phyloP scores from a whole-genome alignment of 2,797 vertebrate species.

The Austrolebias charrua region DNA sequence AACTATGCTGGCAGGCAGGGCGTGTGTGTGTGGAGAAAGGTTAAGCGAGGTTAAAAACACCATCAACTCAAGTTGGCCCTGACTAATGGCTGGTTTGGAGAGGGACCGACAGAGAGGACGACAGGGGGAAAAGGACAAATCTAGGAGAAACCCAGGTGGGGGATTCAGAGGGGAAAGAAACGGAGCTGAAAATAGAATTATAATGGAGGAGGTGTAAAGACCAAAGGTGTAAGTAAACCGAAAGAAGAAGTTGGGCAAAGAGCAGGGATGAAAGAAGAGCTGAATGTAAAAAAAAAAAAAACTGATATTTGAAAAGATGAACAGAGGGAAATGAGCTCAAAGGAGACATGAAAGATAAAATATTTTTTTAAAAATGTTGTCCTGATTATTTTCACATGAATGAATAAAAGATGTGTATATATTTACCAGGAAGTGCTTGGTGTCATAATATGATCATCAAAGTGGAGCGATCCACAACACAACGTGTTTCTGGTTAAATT shows the following conservation, averaged over 20 bases:
- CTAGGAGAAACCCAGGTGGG: conserved; percentile 33
- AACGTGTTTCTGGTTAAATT: neutral
- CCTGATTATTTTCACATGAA: neutral
- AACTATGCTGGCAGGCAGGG: conserved; percentile 64
- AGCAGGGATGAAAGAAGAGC: neutral
- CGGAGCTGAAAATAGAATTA: conserved; percentile 12
- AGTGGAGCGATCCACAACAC: neutral
- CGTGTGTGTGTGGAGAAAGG: conserved; percentile 49
- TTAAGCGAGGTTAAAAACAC: conserved; percentile 79
- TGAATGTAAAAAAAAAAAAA: conserved; percentile 1
- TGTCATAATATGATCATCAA: neutral
- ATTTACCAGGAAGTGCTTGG: neutral
- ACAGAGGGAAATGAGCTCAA: neutral
- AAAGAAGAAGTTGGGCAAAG: conserved; percentile 14
- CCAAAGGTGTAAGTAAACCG: conserved; percentile 6
- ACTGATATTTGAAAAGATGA: neutral
- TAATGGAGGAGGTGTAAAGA: conserved; percentile 6
- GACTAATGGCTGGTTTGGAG: conserved; percentile 77
- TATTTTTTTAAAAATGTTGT: too few species aligned
- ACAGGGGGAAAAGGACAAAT: conserved; percentile 55
- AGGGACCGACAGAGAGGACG: conserved; percentile 54
- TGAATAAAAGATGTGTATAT: neutral
- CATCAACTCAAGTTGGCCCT: conserved; percentile 80
- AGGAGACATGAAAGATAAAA: neutral
- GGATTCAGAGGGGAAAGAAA: conserved; percentile 55